phyloP scores from a whole-genome alignment of 2,113 vertebrate genomes.

The Bettongia penicillata region DNA sequence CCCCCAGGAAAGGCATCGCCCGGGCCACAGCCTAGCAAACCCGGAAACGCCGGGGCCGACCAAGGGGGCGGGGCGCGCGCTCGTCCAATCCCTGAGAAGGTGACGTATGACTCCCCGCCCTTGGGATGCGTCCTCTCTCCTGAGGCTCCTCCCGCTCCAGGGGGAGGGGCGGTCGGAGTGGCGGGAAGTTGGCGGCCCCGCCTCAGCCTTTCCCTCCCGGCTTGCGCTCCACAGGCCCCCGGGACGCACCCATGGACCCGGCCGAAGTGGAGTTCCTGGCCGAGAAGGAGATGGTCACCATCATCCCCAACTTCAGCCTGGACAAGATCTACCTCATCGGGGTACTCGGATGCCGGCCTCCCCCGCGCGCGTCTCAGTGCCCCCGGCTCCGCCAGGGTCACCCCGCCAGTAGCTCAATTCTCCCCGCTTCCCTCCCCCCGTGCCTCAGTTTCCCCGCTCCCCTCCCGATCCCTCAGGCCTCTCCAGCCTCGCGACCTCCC shows the following conservation, averaged over 20 bases:
- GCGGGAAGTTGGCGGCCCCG: not conserved
- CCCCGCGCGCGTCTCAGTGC: too few species aligned
- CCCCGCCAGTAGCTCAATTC: too few species aligned
- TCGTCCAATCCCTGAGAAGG: constrained; percentile 48
- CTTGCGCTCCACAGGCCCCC: accelerated
- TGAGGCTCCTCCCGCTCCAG: constrained; percentile 20
- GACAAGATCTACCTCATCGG: constrained; percentile 96
- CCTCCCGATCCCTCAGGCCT: too few species aligned
- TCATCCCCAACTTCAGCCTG: constrained; percentile 96
- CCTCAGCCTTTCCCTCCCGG: accelerated
- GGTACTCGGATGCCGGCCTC: constrained; percentile 80
- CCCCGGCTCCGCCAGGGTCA: too few species aligned
- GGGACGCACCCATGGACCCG: constrained; percentile 86
- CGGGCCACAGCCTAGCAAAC: not conserved
- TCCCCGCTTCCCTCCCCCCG: too few species aligned
- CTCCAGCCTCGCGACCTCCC: too few species aligned
- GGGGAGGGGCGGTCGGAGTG: constrained; percentile 14
- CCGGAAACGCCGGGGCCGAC: not conserved
- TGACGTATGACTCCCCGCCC: not conserved
- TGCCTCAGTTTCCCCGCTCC: too few species aligned
- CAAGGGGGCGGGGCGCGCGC: accelerated
- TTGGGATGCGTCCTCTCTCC: not conserved
- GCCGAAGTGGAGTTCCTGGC: constrained; percentile 95
- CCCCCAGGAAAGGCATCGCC: too few species aligned
- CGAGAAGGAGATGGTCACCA: constrained; percentile 93